These are phyloP conservation scores for Rhineura floridana DNA, from an alignment of 2,113 vertebrate species.

Conservation along the genomic window DNA sequence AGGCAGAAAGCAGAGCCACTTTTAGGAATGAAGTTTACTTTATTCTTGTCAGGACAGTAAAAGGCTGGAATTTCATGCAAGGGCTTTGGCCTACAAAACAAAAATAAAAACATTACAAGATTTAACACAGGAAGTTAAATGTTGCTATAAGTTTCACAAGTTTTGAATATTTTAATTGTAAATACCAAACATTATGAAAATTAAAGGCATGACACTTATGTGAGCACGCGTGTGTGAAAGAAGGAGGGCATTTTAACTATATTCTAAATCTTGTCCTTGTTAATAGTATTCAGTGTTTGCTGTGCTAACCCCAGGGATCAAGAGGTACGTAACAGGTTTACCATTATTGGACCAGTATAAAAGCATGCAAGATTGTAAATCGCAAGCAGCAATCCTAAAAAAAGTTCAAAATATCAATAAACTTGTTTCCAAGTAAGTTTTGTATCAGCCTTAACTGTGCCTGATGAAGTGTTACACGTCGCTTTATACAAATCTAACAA, in stretches of 20 bases:
- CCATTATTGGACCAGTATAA: background rate
- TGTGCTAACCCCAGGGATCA: background rate
- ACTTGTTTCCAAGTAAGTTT: background rate
- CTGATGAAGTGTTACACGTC: background rate
- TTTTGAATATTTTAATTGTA: background rate
- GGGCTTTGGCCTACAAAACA: constrained; percentile 86
- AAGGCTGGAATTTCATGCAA: constrained; percentile 94
- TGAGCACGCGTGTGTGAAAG: background rate
- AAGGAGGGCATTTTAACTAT: background rate
- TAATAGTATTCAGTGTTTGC: background rate
- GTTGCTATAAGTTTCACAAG: background rate
- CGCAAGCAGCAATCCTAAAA: background rate
- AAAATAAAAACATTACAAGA: constrained; percentile 54
- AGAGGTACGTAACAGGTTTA: background rate
- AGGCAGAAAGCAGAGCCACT: constrained; percentile 99
- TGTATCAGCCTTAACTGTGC: background rate
- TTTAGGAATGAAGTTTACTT: constrained; percentile 99
- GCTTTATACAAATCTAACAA: background rate
- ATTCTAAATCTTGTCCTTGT: background rate
- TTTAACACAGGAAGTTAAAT: constrained; percentile 26
- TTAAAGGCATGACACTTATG: background rate
- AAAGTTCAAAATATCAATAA: background rate
- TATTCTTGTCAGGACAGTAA: constrained; percentile 99
- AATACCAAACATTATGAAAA: background rate
- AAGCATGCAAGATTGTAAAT: background rate